Conservation (phyloP, 2,113 vertebrate species). For the Stigmatopora nigra region DNA sequence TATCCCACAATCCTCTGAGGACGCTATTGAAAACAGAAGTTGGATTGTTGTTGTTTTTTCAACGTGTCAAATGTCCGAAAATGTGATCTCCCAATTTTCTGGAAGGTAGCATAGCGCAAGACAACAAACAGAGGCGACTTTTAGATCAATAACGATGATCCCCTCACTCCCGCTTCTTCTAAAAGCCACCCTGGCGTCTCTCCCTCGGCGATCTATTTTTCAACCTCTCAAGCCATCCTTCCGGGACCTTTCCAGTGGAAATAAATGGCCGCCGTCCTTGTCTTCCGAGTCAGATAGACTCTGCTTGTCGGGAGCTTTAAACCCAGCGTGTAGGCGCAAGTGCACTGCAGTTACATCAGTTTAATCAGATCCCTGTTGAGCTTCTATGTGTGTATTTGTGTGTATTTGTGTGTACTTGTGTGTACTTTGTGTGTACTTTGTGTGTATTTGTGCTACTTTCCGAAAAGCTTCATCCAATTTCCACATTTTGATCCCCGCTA, state of each 20-base stretch:
- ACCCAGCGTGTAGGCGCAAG: slow-evolving; percentile 43
- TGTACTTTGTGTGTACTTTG: slow-evolving; percentile 15
- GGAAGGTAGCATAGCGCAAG: neutral
- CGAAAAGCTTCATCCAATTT: slow-evolving; percentile 8
- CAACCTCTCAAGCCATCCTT: slow-evolving; percentile 15
- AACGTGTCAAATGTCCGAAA: neutral
- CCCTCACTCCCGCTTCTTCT: neutral
- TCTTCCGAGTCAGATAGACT: slow-evolving; percentile 47
- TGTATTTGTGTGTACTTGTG: slow-evolving; percentile 26
- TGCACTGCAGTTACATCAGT: slow-evolving; percentile 43
- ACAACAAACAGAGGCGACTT: neutral
- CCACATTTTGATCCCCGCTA: neutral
- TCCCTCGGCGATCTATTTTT: slow-evolving; percentile 21
- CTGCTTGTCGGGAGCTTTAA: slow-evolving; percentile 50
- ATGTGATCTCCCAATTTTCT: neutral
- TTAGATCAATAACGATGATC: slow-evolving; percentile 2
- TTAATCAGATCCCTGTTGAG: slow-evolving; percentile 43
- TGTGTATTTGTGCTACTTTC: slow-evolving; percentile 17
- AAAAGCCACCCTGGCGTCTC: slow-evolving; percentile 4
- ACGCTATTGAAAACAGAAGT: neutral
- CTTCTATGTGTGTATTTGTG: slow-evolving; percentile 28
- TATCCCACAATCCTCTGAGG: neutral
- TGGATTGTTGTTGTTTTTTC: neutral
- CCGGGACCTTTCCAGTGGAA: slow-evolving; percentile 42
- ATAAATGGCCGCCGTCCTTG: slow-evolving; percentile 48